phyloP scores from a whole-genome alignment of 2,888 invertebrate species.

The Brenthis daphne region DNA sequence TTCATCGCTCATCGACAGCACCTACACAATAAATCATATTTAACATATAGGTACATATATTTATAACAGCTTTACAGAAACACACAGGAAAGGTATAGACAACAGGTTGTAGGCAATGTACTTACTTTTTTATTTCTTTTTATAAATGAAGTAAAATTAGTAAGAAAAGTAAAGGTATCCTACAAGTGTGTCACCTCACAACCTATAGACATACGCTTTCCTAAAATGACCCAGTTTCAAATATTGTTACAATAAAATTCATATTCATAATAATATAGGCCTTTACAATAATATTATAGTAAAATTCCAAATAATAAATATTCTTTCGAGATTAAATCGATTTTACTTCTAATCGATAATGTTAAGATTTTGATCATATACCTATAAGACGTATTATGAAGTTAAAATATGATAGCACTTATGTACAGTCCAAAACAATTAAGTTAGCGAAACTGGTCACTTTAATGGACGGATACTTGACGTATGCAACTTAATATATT shows the following conservation, averaged over 20 bases:
- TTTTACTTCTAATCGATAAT: no score
- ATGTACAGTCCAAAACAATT: no score
- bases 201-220: slow-evolving; percentile 33
- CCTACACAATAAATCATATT: slow-evolving; percentile 74
- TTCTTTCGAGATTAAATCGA: no score
- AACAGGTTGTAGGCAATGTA: not conserved
- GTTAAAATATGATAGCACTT: no score
- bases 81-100: not conserved
- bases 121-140: slow-evolving; percentile 1
- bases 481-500: not conserved
- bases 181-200: slow-evolving; percentile 22
- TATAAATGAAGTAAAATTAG: slow-evolving; percentile 4
- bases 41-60: not conserved
- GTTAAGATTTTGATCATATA: no score
- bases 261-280: not conserved
- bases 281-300: not conserved
- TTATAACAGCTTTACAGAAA: slow-evolving; percentile 6
- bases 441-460: slow-evolving; percentile 18
- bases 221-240: slow-evolving; percentile 37
- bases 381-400: no score
- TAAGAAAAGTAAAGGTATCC: no score
- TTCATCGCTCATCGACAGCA: slow-evolving; percentile 96
- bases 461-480: not conserved
- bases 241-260: not conserved
- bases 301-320: not conserved